Percentiles rank a stretch among this genome's conserved stretches.
Evolutionary conservation across 2,113 vertebrate genomes (phyloP).

Genomic region (Hucho hucho): DNA sequence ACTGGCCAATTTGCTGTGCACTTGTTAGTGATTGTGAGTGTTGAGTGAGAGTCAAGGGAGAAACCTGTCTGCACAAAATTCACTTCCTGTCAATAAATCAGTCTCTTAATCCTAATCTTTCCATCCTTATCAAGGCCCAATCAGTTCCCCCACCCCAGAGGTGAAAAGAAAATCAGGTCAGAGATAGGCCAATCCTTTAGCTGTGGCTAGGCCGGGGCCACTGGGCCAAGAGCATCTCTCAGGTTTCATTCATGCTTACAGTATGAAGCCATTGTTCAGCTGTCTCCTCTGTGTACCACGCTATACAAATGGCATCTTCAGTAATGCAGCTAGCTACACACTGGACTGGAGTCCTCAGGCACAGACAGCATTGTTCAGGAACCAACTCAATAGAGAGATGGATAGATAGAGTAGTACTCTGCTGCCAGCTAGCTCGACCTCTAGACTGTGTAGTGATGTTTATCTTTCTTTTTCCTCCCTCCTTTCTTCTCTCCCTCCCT

Average conservation of each 20-base stretch:
- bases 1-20: too few species aligned
- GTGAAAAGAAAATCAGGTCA: constrained; percentile 50
- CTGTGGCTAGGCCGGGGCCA: background rate
- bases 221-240: constrained; percentile 25
- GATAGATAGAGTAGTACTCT: background rate
- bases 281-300: constrained; percentile 37
- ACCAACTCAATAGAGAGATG: constrained; percentile 13
- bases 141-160: constrained; percentile 37
- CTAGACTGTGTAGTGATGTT: constrained; percentile 14
- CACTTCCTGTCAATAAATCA: constrained; percentile 10
- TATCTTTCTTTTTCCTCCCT: constrained; percentile 21
- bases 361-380: constrained; percentile 26
- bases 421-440: background rate
- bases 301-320: constrained; percentile 65
- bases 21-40: background rate
- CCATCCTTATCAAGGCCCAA: constrained; percentile 16
- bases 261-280: constrained; percentile 59
- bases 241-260: constrained; percentile 59
- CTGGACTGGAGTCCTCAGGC: constrained; percentile 21
- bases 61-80: background rate
- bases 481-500: constrained; percentile 30
- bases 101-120: constrained; percentile 9
- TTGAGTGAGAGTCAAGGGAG: constrained; percentile 12
- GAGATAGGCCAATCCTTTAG: constrained; percentile 48
- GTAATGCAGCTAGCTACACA: constrained; percentile 60